Base-by-base conservation (phyloP, 53 echinoderm and acorn worm species). In the Apostichopus leukothele region DNA sequence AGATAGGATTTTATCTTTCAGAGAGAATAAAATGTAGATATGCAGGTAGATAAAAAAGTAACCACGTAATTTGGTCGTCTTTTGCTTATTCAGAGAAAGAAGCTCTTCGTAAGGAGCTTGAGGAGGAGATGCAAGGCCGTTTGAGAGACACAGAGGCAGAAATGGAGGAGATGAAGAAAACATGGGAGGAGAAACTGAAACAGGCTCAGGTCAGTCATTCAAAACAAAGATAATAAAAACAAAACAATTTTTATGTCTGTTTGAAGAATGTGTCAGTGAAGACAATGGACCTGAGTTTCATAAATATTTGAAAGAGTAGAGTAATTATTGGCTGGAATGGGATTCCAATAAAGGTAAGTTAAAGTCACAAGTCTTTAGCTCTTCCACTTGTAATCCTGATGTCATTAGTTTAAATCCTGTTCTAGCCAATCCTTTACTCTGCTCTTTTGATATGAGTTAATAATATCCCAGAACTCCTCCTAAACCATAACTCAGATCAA, bases 121-220 rank as follows among this genome's bases (percentile, higher is more conserved):
- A 98, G 87, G 99, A 96, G 75, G 99, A 98, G 90, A 98, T 98
- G 99, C 91, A 92, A 75, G 94, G 96, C 21, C 91, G 93, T 74
- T 89, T 98, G 7, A 71, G 89, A 68, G 96, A 94, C n/a, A 98
- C 94, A 76, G 94, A 96, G 91, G 86, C 86, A 59, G 99, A 96
- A 78, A 94, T 98, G 90, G 99, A 96, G 39, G 91, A 94, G 84
- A 98, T 98, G 96, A 98, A 94, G 91, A 90, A 96, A 39, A 91
- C 96, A 13, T 98, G 99, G 99, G 94, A 96, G 75, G 99, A 98
- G 88, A 98, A 98, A 61, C 89, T 97, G 8, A 91, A 74, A 67
- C 83, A 86, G 76, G 91, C 91, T 13, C 92, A 95, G 88, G 96
- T 96, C 67, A 61, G 87, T 84, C 3, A 39, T 39, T 39, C 39